These are phyloP conservation scores for Rhabditoides inermis DNA, from an alignment of 2,888 invertebrate species.

Conservation along the genomic window DNA sequence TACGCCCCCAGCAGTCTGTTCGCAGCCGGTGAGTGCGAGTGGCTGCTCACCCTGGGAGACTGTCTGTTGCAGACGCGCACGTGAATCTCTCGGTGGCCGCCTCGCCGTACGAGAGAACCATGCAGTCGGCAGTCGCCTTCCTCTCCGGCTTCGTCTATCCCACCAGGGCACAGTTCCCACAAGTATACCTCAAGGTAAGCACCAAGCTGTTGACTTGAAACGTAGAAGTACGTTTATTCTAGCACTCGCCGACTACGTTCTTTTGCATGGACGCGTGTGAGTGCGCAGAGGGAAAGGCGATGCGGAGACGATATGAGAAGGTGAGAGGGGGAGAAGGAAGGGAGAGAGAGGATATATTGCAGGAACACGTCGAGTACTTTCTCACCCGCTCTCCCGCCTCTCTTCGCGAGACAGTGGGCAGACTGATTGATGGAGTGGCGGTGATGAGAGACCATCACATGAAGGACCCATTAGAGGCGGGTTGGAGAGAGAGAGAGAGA, in stretches of 20 bases:
- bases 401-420: background rate
- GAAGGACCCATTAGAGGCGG: too few relatives aligned
- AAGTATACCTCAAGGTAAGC: slow-evolving; percentile 10
- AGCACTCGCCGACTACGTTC: background rate
- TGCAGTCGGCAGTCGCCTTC: slow-evolving; percentile 77
- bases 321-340: too few relatives aligned
- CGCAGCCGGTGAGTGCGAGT: background rate
- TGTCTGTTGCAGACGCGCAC: slow-evolving; percentile 4
- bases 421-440: too few relatives aligned
- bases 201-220: slow-evolving; percentile 2
- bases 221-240: background rate
- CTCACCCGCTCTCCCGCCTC: background rate
- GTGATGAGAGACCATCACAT: too few relatives aligned
- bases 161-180: slow-evolving; percentile 4
- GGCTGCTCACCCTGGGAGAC: slow-evolving; percentile 11
- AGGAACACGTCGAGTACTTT: slow-evolving; percentile 2
- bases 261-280: background rate
- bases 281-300: background rate
- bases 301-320: slow-evolving; percentile 3
- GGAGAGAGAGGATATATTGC: background rate
- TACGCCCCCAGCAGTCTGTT: slow-evolving; percentile 48
- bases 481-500: too few relatives aligned
- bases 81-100: slow-evolving; percentile 55
- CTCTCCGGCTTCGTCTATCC: slow-evolving; percentile 64
- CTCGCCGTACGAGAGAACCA: slow-evolving; percentile 78